Percentiles rank a stretch among this genome's conserved stretches.
These are phyloP conservation scores for Meandrina meandrites DNA, from an alignment of 92 coral and sea anemone genomes.

Conservation along the genomic window DNA sequence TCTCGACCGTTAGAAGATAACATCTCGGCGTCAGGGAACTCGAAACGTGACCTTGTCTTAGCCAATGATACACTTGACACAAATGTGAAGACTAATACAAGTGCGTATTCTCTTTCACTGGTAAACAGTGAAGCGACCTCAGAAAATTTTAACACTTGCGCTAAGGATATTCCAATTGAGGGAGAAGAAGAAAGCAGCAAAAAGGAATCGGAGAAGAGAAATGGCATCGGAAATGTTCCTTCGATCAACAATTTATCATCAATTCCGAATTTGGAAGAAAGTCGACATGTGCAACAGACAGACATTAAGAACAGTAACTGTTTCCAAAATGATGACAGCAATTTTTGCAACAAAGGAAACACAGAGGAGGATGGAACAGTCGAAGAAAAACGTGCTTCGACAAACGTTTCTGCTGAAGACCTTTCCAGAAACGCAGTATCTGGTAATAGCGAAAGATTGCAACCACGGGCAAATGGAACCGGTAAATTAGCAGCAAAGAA, in stretches of 20 bases:
- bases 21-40: background rate
- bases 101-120: background rate
- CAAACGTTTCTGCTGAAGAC: background rate
- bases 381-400: background rate
- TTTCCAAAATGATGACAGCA: background rate
- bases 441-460: background rate
- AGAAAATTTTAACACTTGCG: background rate
- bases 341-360: background rate
- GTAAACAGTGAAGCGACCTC: background rate
- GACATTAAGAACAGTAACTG: background rate
- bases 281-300: background rate
- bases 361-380: background rate
- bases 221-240: background rate
- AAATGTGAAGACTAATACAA: background rate
- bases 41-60: background rate
- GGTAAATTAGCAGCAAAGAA: background rate
- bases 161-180: background rate
- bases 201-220: background rate
- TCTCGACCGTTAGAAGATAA: background rate
- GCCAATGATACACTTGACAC: background rate
- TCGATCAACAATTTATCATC: background rate
- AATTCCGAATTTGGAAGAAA: background rate
- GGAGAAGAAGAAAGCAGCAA: background rate
- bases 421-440: background rate
- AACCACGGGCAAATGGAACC: background rate